Base-by-base conservation (phyloP, 2,888 invertebrate species). In the Nomada ruficornis region DNA sequence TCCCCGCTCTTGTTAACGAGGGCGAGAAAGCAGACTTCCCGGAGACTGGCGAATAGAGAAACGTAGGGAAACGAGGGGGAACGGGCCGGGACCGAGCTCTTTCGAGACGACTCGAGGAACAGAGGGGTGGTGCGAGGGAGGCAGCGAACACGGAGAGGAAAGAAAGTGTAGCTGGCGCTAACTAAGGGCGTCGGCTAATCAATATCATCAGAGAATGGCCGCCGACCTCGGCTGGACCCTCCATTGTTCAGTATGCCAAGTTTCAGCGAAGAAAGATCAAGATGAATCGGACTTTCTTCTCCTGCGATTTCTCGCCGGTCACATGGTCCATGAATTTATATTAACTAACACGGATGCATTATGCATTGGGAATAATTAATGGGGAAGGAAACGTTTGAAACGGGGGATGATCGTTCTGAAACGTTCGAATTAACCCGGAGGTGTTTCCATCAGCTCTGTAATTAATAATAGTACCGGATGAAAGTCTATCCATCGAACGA, bases 141-240 rank as follows among this genome's bases (percentile, higher is more conserved):
- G 75, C 78, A 74, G 64, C 52, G 63, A 20, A 44, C 54, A 64
- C 63, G 44, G 54, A 78, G 88, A 91, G 68, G 57, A 69, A 57
- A 89, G 91, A 91, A 91, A 92, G 89, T 89, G 91, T 90, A 90
- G 90, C 87, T 86, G 91, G 92, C 91, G 93, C 91, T 93, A 93
- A 93, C 93, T 93, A 93, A 92, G 93, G 93, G 93, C 93, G 93
- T 93, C 92, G 93, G 92, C 93, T 93, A 93, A 93, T 93, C 93
- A 93, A 93, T 93, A 93, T 93, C 91, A 91, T 92, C 92, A 90
- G 89, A 86, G 90, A 91, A 92, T 91, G 92, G 91, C 91, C 90
- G 90, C 90, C 89, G 88, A 88, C 88, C 88, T 88, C 86, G 80
- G 80, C 69, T 80, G 83, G 82, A 86, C 82, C 44, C 57, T 81